Evolutionary conservation across 2,888 invertebrate species (phyloP), one percentile per base, ranked within the genome.

Genomic region (Tenthredo livida): DNA sequence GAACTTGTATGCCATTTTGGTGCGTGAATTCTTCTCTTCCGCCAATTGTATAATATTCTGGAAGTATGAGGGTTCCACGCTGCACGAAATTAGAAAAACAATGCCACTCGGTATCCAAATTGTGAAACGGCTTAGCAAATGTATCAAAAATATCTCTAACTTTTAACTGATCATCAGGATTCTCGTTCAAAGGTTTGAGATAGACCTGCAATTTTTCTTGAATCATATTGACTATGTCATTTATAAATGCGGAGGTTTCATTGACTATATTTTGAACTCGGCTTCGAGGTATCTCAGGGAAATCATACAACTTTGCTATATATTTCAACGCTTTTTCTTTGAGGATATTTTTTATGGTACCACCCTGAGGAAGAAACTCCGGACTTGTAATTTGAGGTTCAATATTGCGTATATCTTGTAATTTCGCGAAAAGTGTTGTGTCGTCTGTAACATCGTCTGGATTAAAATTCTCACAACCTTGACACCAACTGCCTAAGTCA

Each of bases 171-270:
- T 72, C 9, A 1, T 72, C 21, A 7, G 72, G 72, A 72, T 21
- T 40, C 2, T 72, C 40, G 40, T 21, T 72, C 9, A 5, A 4
- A 33, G 33, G 12, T 40, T 40, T 72, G 9, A 72, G 21, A 40
- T 40, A 15, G 10, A 21, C 9, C 40, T 72, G 72, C 15, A 72
- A 9, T 40, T 10, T 17, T 21, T 72, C 72, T 12, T 21, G 37
- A 40, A 72, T 72, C 40, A 40, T 40, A 9, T 25, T 72, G 0
- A 72, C 72, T 7, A 84, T 58, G 33, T 86, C 85, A 72, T 4
- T 21, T 1, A 72, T 10, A 37, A 72, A 37, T 40, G 10, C 72
- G 0, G 72, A 72, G 0, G 72, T 72, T 40, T 40, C 40, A 21
- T 40, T 9, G 2, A 72, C 72, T 1, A 72, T 40, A 72, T 40